These are phyloP conservation scores for Desmophyllum pertusum DNA, from an alignment of 92 coral and sea anemone genomes.

Conservation along the genomic window DNA sequence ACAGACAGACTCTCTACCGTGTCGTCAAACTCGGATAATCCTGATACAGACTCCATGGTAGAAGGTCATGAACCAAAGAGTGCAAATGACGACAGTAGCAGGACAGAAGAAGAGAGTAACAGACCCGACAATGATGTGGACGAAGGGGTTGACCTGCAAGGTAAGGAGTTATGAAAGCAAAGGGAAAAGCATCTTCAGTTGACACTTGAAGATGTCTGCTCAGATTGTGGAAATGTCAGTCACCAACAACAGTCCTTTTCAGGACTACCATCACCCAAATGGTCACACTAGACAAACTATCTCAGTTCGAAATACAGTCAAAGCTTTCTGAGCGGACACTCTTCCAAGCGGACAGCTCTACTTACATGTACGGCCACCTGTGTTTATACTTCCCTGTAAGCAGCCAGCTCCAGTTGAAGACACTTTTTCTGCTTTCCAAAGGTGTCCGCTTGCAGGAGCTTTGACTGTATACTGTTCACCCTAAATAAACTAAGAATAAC, in stretches of 20 bases:
- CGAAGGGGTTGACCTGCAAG: conserved; percentile 97
- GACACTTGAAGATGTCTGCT: too few relatives aligned
- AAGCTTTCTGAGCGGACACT: too few relatives aligned
- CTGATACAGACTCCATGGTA: conserved; percentile 18
- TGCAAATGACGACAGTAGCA: conserved; percentile 14
- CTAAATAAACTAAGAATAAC: too few relatives aligned
- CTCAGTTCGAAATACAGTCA: too few relatives aligned
- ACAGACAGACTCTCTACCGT: conserved; percentile 23
- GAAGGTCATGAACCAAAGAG: conserved; percentile 42
- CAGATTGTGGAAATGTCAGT: too few relatives aligned
- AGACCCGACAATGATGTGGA: conserved; percentile 73
- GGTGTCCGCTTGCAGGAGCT: too few relatives aligned
- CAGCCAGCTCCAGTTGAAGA: too few relatives aligned
- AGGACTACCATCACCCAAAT: too few relatives aligned
- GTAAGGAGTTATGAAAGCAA: conserved; percentile 35
- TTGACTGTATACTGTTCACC: not conserved
- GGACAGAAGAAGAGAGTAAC: conserved; percentile 22
- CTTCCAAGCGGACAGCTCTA: not conserved
- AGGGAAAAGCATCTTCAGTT: too few relatives aligned
- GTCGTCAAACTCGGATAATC: not conserved
- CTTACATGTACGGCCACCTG: not conserved
- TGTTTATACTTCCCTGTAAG: not conserved
- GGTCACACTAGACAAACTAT: too few relatives aligned
- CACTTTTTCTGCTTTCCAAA: too few relatives aligned
- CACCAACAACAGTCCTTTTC: too few relatives aligned